Evolutionary conservation across 2,888 invertebrate genomes (phyloP).

Genomic region (Hybos culiciformis): DNA sequence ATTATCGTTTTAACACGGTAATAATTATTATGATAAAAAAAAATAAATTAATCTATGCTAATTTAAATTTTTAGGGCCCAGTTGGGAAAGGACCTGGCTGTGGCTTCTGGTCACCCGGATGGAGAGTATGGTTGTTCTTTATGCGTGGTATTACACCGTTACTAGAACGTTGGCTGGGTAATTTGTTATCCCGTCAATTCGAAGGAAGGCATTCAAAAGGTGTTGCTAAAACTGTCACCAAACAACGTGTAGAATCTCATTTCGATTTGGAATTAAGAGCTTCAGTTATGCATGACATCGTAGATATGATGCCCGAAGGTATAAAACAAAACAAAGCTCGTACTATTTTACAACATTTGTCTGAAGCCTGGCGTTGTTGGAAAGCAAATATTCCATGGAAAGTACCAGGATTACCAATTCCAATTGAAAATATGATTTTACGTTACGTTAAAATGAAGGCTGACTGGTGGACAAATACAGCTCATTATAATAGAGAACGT

Average conservation of each 20-base stretch:
- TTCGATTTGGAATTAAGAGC: conserved; percentile 97
- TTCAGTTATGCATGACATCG: conserved; percentile 93
- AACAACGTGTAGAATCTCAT: conserved; percentile 98
- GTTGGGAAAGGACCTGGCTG: conserved; percentile 98
- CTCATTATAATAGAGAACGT: conserved; percentile 97
- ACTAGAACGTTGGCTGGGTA: conserved; percentile 97
- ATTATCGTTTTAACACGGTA: conserved; percentile 96
- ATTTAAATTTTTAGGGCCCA: conserved; percentile 49
- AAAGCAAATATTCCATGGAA: conserved; percentile 99
- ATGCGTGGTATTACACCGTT: conserved; percentile 98
- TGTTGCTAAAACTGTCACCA: conserved; percentile 98
- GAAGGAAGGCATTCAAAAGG: conserved; percentile 99
- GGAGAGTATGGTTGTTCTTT: conserved; percentile 99
- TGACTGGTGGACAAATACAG: conserved; percentile 99
- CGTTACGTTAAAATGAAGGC: conserved; percentile 99
- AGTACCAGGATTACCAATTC: conserved; percentile 95
- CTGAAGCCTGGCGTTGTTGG: conserved; percentile 99
- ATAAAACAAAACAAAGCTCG: conserved; percentile 99
- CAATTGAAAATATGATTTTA: conserved; percentile 99
- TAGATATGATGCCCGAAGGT: conserved; percentile 99
- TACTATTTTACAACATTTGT: conserved; percentile 95
- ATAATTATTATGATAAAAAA: conserved; percentile 18
- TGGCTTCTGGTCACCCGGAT: conserved; percentile 97
- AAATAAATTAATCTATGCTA: conserved; percentile 7
- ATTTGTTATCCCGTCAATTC: conserved; percentile 94